Evolutionary conservation across 2,113 vertebrate genomes (phyloP), one percentile per base, ranked within the genome.

Genomic region (Macaca fascicularis): DNA sequence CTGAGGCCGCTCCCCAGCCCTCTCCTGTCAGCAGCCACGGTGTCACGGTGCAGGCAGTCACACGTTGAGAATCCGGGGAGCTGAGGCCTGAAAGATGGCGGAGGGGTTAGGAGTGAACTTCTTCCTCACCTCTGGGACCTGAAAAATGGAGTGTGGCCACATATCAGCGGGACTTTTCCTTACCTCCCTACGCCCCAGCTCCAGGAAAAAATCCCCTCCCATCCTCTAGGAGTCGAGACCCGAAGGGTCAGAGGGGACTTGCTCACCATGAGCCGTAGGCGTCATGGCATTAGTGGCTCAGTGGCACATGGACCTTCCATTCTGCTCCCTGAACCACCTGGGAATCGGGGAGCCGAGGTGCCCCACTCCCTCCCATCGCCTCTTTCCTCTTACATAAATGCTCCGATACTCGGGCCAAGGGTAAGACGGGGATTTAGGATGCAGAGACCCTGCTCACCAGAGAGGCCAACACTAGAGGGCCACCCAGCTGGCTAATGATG

Each of bases 31-130:
- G 61, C 52, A 35, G 22, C 48, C 95, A 70, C 4, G 0, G 30
- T 30, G 10, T 97, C 95, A 43, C 23, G 55, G 50, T 57, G 45
- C 76, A 72, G 94, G 3, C 57, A 35, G 82, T 99, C 99, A 99
- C 98, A 99, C 99, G 35, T 99, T 99, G 98, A 99, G 99, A 98
- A 99, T 99, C 97, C 98, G 98, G 6, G 98, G 90, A 4, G 99
- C 99, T 0, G 99, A 98, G 0, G 99, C 99, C 98, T 99, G 99
- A 98, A 99, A 99, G 97, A 99, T 99, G 6, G 99, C 99, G 35
- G 99, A 99, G 67, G 99, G 99, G 93, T 99, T 99, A 13, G 99
- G 99, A 13, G 99, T 98, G 92, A 99, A 99, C 98, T 99, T 99
- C 97, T 98, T 99, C 98, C 98, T 99, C 98, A 98, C 99, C 97